Base-by-base conservation (phyloP, 2,113 vertebrate species). In the Patagioenas fasciata region DNA sequence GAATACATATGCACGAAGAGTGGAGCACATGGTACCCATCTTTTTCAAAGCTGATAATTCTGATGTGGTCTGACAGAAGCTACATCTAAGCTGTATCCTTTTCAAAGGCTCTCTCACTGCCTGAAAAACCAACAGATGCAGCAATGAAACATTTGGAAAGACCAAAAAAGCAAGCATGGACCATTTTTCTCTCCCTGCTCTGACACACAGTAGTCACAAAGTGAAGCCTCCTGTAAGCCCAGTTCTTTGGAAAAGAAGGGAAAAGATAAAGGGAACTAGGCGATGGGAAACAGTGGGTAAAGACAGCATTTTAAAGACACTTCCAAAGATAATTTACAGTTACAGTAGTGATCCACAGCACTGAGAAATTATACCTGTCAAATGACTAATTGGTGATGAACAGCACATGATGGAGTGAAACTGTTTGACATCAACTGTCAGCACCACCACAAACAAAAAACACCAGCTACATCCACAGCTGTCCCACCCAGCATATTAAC, bases 381-480 rank as follows among this genome's bases (percentile, higher is more conserved):
- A 93, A 58, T 65, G 80, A 92, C 95, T 96, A 96, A 97, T 94
- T 97, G 91, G 88, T 86, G 88, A 95, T 91, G 94, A 97, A 44
- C 81, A 90, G 17, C 67, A 73, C 60, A 96, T 91, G 94, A 97
- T 70, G 79, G 79, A 95, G 65, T 40, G 88, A 90, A 84, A 75
- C 77, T 77, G 74, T 81, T 79, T 73, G 82, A 90, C 94, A 92
- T n/a, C 69, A 75, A 60, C 80, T 93, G 91, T 89, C 96, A 96
- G 88, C 85, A 20, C 7, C 18, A 73, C 93, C 74, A 75, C 88
- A 94, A 94, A 89, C 40, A 93, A 91, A 92, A 87, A 20, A 7
- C 53, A 85, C 11, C 84, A 91, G 65, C 58, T 72, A 82, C 29
- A n/a, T 53, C 48, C 88, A 71, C 62, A 73, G 24, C 16, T 57